Conservation (phyloP, 2,797 vertebrate genomes). For the Urocyon cinereoargenteus region DNA sequence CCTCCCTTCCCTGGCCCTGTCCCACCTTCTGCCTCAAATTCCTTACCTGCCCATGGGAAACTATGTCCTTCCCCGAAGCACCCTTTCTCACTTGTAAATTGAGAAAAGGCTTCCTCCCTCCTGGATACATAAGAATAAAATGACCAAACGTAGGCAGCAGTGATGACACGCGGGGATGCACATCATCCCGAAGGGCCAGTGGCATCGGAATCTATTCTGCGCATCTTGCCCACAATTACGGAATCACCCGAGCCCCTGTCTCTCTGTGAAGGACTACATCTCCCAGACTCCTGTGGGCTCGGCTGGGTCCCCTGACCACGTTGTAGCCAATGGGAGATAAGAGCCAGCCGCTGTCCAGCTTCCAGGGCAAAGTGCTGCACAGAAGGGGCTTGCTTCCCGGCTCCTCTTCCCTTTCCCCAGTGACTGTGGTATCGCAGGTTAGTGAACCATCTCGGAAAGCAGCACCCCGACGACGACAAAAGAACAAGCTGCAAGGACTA, state of each 20-base stretch:
- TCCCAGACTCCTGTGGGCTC: background rate
- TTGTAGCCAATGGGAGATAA: background rate
- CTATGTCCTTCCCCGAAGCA: accelerated
- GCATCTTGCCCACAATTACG: background rate
- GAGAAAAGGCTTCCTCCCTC: background rate
- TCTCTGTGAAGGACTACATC: background rate
- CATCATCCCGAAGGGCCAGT: too few relatives aligned
- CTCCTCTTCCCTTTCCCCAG: accelerated
- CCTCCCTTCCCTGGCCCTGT: background rate
- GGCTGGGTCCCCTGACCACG: background rate
- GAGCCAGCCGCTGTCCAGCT: background rate
- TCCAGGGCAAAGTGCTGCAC: background rate
- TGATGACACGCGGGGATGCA: accelerated
- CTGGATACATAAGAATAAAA: background rate
- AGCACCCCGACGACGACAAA: background rate
- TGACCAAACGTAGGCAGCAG: accelerated
- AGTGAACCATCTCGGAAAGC: background rate
- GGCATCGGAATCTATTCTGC: too few relatives aligned
- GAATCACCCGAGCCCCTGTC: background rate
- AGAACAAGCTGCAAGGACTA: background rate
- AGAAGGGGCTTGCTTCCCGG: accelerated
- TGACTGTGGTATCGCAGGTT: accelerated
- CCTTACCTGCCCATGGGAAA: background rate
- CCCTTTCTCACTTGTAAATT: background rate
- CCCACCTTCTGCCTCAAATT: background rate